These are phyloP conservation scores for Plemyria rubiginata DNA, from an alignment of 2,888 invertebrate genomes.

Conservation along the genomic window DNA sequence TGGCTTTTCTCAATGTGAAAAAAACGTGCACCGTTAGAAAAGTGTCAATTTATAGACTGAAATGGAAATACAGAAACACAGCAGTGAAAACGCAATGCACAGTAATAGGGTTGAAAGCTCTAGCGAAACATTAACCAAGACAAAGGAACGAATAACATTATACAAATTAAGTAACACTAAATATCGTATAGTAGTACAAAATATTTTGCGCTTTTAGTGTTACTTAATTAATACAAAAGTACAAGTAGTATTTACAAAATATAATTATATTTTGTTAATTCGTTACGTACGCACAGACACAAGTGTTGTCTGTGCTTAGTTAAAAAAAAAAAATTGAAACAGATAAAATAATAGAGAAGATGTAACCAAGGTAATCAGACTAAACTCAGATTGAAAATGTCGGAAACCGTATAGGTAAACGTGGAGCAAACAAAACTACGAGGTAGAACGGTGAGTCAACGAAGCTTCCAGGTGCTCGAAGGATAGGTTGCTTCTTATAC, in stretches of 20 bases:
- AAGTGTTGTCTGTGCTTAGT: not conserved
- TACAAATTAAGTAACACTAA: not conserved
- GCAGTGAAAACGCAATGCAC: not conserved
- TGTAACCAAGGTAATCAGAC: constrained; percentile 10
- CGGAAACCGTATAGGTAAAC: constrained; percentile 23
- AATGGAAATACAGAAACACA: not conserved
- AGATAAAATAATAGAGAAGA: constrained; percentile 8
- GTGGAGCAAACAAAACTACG: constrained; percentile 28
- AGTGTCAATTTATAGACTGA: constrained; percentile 1
- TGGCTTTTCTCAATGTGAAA: constrained; percentile 43
- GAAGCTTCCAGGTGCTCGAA: constrained; percentile 76
- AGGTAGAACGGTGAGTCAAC: constrained; percentile 44
- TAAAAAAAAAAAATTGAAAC: not conserved
- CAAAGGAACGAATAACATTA: not conserved
- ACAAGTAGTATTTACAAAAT: too few relatives aligned
- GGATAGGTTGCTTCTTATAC: constrained; percentile 59
- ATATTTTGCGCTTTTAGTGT: too few relatives aligned
- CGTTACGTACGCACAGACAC: not conserved
- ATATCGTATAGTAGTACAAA: constrained; percentile 4
- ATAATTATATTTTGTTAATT: too few relatives aligned
- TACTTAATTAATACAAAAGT: too few relatives aligned
- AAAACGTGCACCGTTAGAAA: not conserved
- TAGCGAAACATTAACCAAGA: not conserved
- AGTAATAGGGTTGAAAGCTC: not conserved
- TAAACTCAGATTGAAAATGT: constrained; percentile 15